A percentile compares a stretch with the other conserved stretches of the same genome.
phyloP scores from a whole-genome alignment of 2,888 invertebrate species.

The Ernsta delagoae region DNA sequence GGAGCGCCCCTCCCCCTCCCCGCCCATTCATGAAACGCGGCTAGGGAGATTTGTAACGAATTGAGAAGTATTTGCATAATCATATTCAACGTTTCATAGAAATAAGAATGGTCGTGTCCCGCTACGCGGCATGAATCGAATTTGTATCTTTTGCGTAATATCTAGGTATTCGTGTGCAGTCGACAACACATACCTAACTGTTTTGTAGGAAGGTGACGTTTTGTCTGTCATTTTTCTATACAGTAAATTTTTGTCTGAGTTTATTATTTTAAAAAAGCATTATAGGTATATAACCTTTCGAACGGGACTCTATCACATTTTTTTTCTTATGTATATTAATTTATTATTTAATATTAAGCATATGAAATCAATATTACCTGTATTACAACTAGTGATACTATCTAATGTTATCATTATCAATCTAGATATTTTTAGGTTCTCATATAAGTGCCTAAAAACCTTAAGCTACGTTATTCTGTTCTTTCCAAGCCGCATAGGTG shows the following conservation, averaged over 20 bases:
- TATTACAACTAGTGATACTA: too few species aligned
- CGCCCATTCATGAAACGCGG: slow-evolving; percentile 55
- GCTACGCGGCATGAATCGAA: slow-evolving; percentile 25
- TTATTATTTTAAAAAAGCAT: too few species aligned
- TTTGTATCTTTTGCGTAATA: slow-evolving; percentile 12
- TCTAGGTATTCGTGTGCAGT: background rate
- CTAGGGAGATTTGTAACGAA: slow-evolving; percentile 49
- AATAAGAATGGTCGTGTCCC: slow-evolving; percentile 38
- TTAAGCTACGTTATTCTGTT: background rate
- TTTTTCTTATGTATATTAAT: too few species aligned
- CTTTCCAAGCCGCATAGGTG: background rate
- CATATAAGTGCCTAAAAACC: too few species aligned
- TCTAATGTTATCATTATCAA: too few species aligned
- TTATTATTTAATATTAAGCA: too few species aligned
- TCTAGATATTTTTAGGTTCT: too few species aligned
- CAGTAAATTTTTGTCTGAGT: too few species aligned
- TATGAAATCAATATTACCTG: too few species aligned
- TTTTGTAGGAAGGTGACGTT: background rate
- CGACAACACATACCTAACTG: slow-evolving; percentile 2
- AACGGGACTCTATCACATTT: too few species aligned
- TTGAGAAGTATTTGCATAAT: slow-evolving; percentile 60
- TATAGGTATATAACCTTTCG: too few species aligned
- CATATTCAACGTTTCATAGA: slow-evolving; percentile 50
- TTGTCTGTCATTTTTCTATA: background rate
- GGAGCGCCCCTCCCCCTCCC: slow-evolving; percentile 38